phyloP scores from a whole-genome alignment of 2,113 vertebrate species.

The Theristicus caerulescens region DNA sequence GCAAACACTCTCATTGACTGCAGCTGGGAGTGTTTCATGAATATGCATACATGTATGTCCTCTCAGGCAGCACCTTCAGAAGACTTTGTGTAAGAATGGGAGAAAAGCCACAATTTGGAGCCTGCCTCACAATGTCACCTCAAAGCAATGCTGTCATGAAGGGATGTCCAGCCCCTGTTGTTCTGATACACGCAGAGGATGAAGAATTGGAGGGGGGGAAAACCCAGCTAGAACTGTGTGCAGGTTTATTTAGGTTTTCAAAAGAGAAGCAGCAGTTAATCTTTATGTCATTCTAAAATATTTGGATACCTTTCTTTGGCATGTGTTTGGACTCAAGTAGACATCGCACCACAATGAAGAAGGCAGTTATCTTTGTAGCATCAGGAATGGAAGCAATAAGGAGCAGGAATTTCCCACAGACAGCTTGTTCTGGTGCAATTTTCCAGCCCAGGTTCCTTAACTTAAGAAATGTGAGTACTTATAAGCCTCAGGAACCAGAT shows the following conservation, averaged over 20 bases:
- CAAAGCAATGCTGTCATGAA: background rate
- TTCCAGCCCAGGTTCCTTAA: background rate
- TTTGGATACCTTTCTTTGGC: background rate
- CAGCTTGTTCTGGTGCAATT: background rate
- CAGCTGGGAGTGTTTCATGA: background rate
- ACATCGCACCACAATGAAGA: background rate
- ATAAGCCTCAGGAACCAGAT: background rate
- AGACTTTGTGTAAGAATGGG: background rate
- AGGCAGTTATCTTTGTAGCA: background rate
- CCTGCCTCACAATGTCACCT: background rate
- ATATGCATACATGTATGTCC: rapidly evolving
- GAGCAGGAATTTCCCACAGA: background rate
- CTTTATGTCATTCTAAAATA: background rate
- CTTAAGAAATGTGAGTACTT: background rate
- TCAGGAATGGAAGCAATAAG: background rate
- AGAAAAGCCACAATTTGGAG: background rate
- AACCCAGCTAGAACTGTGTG: background rate
- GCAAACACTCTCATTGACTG: background rate
- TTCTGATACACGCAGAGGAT: background rate
- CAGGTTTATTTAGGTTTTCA: background rate
- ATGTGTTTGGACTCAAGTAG: background rate
- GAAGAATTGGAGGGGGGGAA: background rate
- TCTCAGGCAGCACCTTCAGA: background rate
- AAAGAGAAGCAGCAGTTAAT: background rate
- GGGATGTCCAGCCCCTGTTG: background rate